Evolutionary conservation across 2,797 vertebrate species (phyloP), one percentile per base, ranked within the genome.

Genomic region (Trematomus bernacchii): DNA sequence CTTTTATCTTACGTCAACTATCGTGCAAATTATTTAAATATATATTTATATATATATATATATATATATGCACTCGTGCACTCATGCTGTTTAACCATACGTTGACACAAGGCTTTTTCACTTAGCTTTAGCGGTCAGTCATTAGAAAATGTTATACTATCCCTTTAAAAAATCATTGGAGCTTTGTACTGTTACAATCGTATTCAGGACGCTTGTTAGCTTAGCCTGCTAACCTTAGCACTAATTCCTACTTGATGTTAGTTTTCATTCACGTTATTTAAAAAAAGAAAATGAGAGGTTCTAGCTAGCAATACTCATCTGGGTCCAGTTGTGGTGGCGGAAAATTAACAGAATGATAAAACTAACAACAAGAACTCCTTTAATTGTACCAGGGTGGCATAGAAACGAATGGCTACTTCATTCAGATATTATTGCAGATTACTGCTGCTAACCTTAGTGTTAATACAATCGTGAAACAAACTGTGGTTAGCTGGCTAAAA

Each of bases 21-120:
- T 37, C 46, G 50, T 55, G 55, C 61, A 65, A 40, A 71, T 61
- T 6, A 71, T 44, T 40, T 0, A 13, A 42, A 23, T 23, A 52
- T 11, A 37, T 37, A 37, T 37, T 30, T 30, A 30, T n/a, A n/a
- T 6, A 30, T 37, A 37, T 37, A 37, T 51, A 52, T 52, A 52
- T 21, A 51, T 52, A 37, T 33, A 57, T n/a, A 5, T 37, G 33
- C 15, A 37, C 33, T 37, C 2, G 33, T 37, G 33, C 33, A 37
- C 33, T 51, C 30, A 11, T 23, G 50, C 63, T 53, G 48, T 52
- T 11, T 3, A 33, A 0, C 23, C 23, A 1, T 15, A 33, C 3
- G 10, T n/a, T 21, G n/a, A 21, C 54, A 27, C 15, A n/a, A 54
- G 16, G 51, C 50, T 53, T 64, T 33, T 33, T 64, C 62, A 50